phyloP scores from a whole-genome alignment of 2,888 invertebrate genomes.

The Chesias legatella region DNA sequence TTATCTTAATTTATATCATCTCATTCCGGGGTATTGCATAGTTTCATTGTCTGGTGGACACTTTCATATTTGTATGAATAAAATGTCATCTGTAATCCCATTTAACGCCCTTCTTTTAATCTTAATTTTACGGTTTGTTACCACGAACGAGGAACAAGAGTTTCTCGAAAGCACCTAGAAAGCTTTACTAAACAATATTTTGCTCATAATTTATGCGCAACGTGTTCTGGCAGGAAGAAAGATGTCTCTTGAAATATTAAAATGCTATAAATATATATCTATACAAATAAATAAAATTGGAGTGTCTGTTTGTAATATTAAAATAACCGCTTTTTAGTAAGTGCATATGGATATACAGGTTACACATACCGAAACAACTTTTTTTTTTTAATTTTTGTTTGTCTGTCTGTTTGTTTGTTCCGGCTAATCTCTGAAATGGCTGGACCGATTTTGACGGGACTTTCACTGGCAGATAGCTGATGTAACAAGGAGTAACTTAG shows the following conservation, averaged over 20 bases:
- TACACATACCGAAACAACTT: too few relatives aligned
- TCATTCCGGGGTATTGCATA: slow-evolving; percentile 28
- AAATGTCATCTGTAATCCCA: slow-evolving; percentile 16
- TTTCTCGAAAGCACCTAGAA: slow-evolving; percentile 8
- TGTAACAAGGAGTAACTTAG: too few relatives aligned
- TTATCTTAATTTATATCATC: slow-evolving; percentile 33
- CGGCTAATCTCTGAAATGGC: too few relatives aligned
- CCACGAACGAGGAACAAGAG: slow-evolving; percentile 13
- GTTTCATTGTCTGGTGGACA: slow-evolving; percentile 12
- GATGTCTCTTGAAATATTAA: neutral
- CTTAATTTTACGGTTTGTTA: slow-evolving; percentile 16
- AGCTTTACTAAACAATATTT: slow-evolving; percentile 9
- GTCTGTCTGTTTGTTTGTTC: too few relatives aligned
- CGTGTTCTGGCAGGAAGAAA: slow-evolving; percentile 1
- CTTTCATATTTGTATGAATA: slow-evolving; percentile 14
- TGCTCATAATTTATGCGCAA: slow-evolving; percentile 9
- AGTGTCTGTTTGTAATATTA: too few relatives aligned
- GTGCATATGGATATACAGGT: too few relatives aligned
- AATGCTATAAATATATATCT: too few relatives aligned
- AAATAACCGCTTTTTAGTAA: too few relatives aligned
- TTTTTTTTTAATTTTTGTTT: too few relatives aligned
- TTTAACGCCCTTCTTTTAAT: slow-evolving; percentile 15
- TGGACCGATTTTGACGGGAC: too few relatives aligned
- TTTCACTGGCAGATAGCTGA: too few relatives aligned
- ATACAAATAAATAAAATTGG: too few relatives aligned